Evolutionary conservation across 2,888 invertebrate species (phyloP).

Genomic region (Mylabris sibirica): DNA sequence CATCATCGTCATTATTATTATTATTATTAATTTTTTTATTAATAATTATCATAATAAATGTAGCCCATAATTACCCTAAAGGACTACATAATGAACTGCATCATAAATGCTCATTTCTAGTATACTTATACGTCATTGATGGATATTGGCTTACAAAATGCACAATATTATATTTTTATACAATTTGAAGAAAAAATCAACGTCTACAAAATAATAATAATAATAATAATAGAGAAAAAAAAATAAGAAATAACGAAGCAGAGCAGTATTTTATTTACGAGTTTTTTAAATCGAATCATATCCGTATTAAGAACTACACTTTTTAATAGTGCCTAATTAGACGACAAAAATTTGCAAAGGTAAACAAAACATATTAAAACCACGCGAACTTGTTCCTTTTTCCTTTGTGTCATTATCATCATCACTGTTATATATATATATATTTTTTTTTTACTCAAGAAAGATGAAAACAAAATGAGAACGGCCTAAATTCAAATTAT

Average conservation of each 20-base stretch:
- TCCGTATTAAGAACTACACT: conserved; percentile 55
- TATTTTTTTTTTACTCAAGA: not conserved
- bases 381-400: not conserved
- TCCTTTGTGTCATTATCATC: not conserved
- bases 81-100: conserved; percentile 47
- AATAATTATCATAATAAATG: conserved; percentile 33
- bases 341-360: conserved; percentile 26
- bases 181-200: conserved; percentile 59
- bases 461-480: not conserved
- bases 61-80: conserved; percentile 29
- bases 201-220: conserved; percentile 36
- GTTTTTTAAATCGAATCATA: conserved; percentile 61
- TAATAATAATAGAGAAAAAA: not conserved
- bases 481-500: conserved; percentile 28
- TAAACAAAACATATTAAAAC: not conserved
- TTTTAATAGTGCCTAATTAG: conserved; percentile 59
- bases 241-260: conserved; percentile 49
- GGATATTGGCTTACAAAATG: conserved; percentile 59
- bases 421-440: not conserved
- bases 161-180: conserved; percentile 64
- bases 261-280: conserved; percentile 61
- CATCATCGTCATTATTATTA: conserved; percentile 19
- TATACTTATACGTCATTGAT: conserved; percentile 52
- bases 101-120: conserved; percentile 58
- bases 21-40: conserved; percentile 23